A percentile compares a stretch with the other conserved stretches of the same genome.
Conservation (phyloP, 2,888 invertebrate genomes). For the Metellina segmentata region DNA sequence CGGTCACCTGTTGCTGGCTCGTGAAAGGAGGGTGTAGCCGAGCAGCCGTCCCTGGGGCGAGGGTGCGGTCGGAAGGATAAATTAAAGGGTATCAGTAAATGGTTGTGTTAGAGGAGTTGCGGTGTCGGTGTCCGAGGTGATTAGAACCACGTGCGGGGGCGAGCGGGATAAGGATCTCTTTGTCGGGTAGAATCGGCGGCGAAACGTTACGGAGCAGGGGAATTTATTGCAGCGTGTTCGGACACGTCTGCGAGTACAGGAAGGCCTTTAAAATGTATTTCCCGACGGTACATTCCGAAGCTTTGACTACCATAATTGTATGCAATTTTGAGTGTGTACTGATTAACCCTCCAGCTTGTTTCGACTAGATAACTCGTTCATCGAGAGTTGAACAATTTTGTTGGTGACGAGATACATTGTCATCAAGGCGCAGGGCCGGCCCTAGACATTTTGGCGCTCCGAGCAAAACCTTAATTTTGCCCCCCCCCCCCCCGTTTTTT, state of each 20-base stretch:
- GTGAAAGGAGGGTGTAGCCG: conserved; percentile 54
- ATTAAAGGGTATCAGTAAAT: conserved; percentile 11
- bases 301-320: too few relatives aligned
- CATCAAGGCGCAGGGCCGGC: too few relatives aligned
- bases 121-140: not conserved
- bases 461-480: too few relatives aligned
- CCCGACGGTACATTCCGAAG: too few relatives aligned
- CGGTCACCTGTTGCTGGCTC: not conserved
- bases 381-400: too few relatives aligned
- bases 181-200: not conserved
- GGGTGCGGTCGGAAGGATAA: conserved; percentile 34
- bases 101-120: not conserved
- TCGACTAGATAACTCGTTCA: too few relatives aligned
- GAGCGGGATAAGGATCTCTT: not conserved
- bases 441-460: too few relatives aligned
- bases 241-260: not conserved
- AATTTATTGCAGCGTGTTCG: not conserved
- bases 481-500: too few relatives aligned
- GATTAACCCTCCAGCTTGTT: too few relatives aligned
- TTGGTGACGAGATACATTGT: too few relatives aligned
- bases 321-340: too few relatives aligned
- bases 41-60: conserved; percentile 29
- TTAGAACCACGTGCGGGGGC: not conserved
- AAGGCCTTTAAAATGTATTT: not conserved
- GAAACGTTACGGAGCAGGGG: not conserved